Evolutionary conservation across 2,797 vertebrate species (phyloP).

Genomic region (Melopsittacus undulatus): DNA sequence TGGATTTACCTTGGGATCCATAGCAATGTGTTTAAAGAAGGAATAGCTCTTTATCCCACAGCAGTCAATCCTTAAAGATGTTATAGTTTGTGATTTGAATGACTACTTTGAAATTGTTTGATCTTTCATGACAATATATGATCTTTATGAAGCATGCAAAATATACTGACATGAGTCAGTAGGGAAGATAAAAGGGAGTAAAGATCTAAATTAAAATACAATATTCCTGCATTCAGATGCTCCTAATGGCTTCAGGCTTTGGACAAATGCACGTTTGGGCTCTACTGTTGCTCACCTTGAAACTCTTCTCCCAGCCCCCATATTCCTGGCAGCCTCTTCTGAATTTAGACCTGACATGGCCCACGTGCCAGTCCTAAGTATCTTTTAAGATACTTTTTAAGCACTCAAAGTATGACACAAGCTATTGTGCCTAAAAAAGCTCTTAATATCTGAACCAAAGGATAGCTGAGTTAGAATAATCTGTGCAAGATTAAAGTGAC

Average conservation of each 20-base stretch:
- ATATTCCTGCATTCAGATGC: background rate
- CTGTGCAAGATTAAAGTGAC: background rate
- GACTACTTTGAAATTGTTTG: background rate
- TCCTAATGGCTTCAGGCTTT: background rate
- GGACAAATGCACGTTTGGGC: background rate
- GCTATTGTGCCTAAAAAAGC: background rate
- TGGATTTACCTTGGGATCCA: background rate
- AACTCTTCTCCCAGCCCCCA: background rate
- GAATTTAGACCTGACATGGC: background rate
- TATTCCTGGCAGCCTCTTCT: background rate
- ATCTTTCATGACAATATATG: background rate
- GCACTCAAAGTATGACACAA: background rate
- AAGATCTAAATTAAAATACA: background rate
- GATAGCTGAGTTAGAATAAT: background rate
- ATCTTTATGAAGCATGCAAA: background rate
- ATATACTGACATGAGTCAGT: background rate
- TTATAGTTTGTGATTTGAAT: background rate
- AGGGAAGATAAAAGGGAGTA: background rate
- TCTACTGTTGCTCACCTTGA: background rate
- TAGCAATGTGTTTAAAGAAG: background rate
- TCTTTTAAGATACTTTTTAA: background rate
- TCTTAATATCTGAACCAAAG: background rate
- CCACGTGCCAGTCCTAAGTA: background rate
- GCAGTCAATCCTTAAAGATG: background rate
- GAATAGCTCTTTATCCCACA: background rate